A percentile compares a stretch with the other conserved stretches of the same genome.
These are phyloP conservation scores for Microhierax caerulescens DNA, from an alignment of 2,797 vertebrate species.

Conservation along the genomic window DNA sequence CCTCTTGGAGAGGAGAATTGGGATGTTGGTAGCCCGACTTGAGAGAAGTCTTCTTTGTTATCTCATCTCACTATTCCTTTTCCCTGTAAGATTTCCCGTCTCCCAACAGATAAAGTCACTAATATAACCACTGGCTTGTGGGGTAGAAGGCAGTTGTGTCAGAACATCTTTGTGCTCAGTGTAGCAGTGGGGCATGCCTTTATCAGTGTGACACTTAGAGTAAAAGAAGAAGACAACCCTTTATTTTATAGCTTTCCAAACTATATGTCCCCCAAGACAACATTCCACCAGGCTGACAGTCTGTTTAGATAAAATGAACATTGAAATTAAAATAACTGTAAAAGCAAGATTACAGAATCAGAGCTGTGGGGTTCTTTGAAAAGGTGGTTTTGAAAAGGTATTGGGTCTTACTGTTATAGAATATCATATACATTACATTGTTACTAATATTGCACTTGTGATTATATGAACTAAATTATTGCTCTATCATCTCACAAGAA, in stretches of 20 bases:
- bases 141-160: background rate
- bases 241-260: background rate
- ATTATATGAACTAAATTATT: background rate
- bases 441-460: background rate
- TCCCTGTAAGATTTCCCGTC: background rate
- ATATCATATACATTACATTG: background rate
- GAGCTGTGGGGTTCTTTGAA: background rate
- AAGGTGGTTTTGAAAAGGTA: background rate
- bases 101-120: background rate
- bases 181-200: accelerated
- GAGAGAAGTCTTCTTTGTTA: background rate
- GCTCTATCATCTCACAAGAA: background rate
- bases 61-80: background rate
- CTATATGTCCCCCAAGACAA: background rate
- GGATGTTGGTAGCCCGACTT: background rate
- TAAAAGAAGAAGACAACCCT: background rate
- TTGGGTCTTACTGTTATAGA: background rate
- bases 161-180: background rate
- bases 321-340: background rate
- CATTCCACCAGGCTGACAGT: background rate
- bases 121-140: background rate
- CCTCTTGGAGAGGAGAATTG: background rate
- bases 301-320: background rate
- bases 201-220: background rate
- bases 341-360: background rate